A percentile compares a stretch with the other conserved stretches of the same genome.
Evolutionary conservation across 2,888 invertebrate genomes (phyloP).

Genomic region (Drosophila formosana): DNA sequence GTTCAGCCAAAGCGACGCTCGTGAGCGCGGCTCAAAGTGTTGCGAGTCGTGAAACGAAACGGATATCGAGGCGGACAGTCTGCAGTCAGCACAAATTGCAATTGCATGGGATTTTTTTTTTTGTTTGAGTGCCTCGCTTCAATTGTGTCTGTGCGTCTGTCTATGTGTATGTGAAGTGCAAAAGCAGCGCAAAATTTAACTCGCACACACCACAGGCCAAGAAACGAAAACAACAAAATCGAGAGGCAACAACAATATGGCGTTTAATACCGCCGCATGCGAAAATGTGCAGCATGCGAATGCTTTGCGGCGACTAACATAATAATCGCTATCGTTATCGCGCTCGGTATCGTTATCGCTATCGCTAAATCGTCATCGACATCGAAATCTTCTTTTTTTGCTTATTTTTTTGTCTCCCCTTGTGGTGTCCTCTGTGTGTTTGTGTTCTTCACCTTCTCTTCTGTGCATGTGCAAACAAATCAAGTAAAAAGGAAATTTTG

Average conservation of each 20-base stretch:
- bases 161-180: slow-evolving; percentile 39
- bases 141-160: slow-evolving; percentile 44
- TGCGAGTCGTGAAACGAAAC: slow-evolving; percentile 82
- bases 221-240: slow-evolving; percentile 44
- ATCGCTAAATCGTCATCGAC: slow-evolving; percentile 15
- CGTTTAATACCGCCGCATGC: slow-evolving; percentile 64
- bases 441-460: slow-evolving; percentile 2
- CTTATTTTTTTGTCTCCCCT: slow-evolving; percentile 39
- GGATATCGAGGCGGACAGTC: slow-evolving; percentile 72
- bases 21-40: slow-evolving; percentile 78
- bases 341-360: slow-evolving; percentile 36
- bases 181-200: slow-evolving; percentile 52
- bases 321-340: slow-evolving; percentile 28
- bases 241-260: slow-evolving; percentile 67
- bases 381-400: slow-evolving; percentile 34
- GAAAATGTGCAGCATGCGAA: slow-evolving; percentile 56
- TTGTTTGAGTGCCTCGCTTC: slow-evolving; percentile 57
- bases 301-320: slow-evolving; percentile 42
- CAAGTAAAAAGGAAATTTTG: slow-evolving; percentile 47
- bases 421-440: slow-evolving; percentile 33
- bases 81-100: slow-evolving; percentile 53
- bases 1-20: slow-evolving; percentile 49
- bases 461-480: slow-evolving; percentile 43
- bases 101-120: slow-evolving; percentile 61
- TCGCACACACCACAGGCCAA: slow-evolving; percentile 42